Evolutionary conservation across 2,888 invertebrate species (phyloP).

Genomic region (Drosophila emarginata): DNA sequence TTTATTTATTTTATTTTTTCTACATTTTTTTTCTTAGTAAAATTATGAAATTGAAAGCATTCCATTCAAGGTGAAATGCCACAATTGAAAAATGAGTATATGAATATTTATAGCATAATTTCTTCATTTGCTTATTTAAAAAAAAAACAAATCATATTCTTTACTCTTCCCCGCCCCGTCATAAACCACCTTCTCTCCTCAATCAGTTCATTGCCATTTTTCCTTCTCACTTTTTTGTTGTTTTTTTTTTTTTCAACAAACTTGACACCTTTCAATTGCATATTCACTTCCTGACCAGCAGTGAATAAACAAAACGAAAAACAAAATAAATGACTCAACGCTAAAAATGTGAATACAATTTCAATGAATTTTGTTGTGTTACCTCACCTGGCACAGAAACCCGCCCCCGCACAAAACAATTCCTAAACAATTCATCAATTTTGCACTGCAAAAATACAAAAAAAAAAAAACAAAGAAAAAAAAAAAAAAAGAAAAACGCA

Average conservation of each 20-base stretch:
- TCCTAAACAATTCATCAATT: constrained; percentile 52
- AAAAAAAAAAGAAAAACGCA: constrained; percentile 33
- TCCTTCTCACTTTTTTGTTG: background rate
- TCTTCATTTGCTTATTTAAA: background rate
- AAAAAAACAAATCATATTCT: background rate
- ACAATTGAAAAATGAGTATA: background rate
- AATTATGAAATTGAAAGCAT: background rate
- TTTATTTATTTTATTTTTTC: no score
- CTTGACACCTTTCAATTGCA: constrained; percentile 39
- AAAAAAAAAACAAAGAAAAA: constrained; percentile 32
- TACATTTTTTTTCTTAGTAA: no score
- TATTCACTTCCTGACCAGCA: constrained; percentile 30
- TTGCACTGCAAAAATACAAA: constrained; percentile 30
- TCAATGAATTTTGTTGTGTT: constrained; percentile 35
- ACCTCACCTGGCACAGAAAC: constrained; percentile 2
- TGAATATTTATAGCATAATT: background rate
- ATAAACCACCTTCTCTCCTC: background rate
- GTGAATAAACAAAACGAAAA: background rate
- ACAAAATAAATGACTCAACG: constrained; percentile 29
- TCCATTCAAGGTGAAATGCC: background rate
- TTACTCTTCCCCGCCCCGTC: background rate
- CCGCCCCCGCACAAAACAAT: constrained; percentile 12
- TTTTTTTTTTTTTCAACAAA: constrained; percentile 13
- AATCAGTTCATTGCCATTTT: constrained; percentile 17
- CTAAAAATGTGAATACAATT: constrained; percentile 46